Percentiles rank a stretch among this genome's conserved stretches.
These are phyloP conservation scores for Lissonota sp. DNA, from an alignment of 2,888 invertebrate species.

Conservation along the genomic window DNA sequence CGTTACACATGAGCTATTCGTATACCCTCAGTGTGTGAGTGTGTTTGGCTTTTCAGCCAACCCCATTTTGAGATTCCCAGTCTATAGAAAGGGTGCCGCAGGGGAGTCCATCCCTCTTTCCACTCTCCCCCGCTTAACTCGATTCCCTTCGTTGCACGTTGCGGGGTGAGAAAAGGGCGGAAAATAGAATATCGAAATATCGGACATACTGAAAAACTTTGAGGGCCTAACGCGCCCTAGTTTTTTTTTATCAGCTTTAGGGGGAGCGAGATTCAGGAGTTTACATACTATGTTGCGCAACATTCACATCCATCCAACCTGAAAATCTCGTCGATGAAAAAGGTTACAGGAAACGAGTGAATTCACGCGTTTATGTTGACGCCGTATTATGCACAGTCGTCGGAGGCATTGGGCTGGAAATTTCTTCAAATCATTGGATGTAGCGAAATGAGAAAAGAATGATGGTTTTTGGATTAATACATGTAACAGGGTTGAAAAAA, in stretches of 20 bases:
- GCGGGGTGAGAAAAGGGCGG: slow-evolving; percentile 47
- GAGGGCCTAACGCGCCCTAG: no score
- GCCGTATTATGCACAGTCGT: neutral
- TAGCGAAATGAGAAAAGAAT: no score
- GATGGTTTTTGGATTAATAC: no score
- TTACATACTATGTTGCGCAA: neutral
- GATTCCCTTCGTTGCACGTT: neutral
- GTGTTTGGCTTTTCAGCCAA: slow-evolving; percentile 57
- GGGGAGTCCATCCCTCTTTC: slow-evolving; percentile 11
- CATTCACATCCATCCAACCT: slow-evolving; percentile 37
- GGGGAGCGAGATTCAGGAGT: slow-evolving; percentile 3
- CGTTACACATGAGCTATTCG: slow-evolving; percentile 24
- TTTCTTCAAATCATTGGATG: no score
- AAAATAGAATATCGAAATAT: neutral
- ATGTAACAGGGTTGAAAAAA: no score
- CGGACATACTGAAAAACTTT: no score
- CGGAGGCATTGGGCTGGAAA: no score
- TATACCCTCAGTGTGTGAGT: slow-evolving; percentile 33
- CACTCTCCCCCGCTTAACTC: slow-evolving; percentile 9
- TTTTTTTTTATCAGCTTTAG: neutral
- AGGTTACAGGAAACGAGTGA: slow-evolving; percentile 14
- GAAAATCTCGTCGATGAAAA: slow-evolving; percentile 47
- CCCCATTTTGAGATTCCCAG: slow-evolving; percentile 29
- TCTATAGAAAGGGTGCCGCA: slow-evolving; percentile 26
- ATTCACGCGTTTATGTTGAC: slow-evolving; percentile 13